phyloP scores from a whole-genome alignment of 2,797 vertebrate genomes.

The Thaleichthys pacificus region DNA sequence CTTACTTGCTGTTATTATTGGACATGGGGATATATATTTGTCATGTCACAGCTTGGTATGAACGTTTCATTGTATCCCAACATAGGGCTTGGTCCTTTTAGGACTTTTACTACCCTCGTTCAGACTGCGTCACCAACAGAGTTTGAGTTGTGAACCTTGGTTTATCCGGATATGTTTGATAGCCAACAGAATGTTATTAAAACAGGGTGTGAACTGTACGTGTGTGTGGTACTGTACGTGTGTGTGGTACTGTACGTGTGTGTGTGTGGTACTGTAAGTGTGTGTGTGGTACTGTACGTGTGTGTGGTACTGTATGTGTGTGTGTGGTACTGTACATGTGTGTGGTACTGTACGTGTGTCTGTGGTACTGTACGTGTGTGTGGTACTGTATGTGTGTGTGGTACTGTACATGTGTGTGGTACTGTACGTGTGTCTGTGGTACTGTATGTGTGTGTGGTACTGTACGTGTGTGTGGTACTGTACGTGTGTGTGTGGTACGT shows the following conservation, averaged over 20 bases:
- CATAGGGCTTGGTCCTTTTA: constrained; percentile 45
- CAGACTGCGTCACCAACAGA: constrained; percentile 40
- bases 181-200: not conserved
- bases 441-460: too few species aligned
- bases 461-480: not conserved
- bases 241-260: constrained; percentile 4
- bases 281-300: not conserved
- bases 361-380: constrained; percentile 22
- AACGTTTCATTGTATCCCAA: constrained; percentile 55
- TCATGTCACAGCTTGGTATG: constrained; percentile 49
- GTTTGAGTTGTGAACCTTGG: constrained; percentile 27
- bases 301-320: constrained; percentile 1
- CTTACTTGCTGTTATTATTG: constrained; percentile 46
- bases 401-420: too few species aligned
- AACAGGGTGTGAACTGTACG: too few species aligned
- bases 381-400: not conserved
- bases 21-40: constrained; percentile 50
- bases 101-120: constrained; percentile 31
- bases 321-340: too few species aligned
- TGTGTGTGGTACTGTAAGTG: not conserved
- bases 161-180: constrained; percentile 28
- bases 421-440: not conserved
- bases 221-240: constrained; percentile 10
- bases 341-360: not conserved
- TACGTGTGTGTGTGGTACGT: too few species aligned